Conservation (phyloP, 2,113 vertebrate genomes). For the Origma solitaria region DNA sequence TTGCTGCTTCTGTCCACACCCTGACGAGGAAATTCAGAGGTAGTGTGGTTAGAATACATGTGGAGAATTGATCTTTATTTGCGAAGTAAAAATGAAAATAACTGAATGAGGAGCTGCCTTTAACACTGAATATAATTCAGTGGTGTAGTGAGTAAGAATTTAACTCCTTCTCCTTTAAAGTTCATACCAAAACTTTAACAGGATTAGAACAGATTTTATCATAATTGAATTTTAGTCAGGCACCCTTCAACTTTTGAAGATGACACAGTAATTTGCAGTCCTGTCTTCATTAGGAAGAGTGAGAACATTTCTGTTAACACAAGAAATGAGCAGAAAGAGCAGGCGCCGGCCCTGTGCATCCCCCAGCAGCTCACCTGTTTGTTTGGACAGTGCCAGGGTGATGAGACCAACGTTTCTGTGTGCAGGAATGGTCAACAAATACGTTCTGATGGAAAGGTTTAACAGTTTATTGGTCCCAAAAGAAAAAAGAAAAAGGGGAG, state of each 20-base stretch:
- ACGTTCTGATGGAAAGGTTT: neutral
- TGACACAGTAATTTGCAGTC: neutral
- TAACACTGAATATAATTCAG: neutral
- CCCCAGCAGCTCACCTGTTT: neutral
- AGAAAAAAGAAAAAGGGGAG: neutral
- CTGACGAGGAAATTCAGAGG: neutral
- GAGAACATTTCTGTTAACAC: neutral
- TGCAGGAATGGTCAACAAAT: neutral
- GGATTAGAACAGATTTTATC: neutral
- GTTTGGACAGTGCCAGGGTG: neutral
- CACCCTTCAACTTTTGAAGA: neutral
- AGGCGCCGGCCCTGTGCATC: neutral
- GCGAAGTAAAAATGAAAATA: neutral
- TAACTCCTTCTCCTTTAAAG: neutral
- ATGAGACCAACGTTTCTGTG: accelerated
- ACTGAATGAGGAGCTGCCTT: neutral
- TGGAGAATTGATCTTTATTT: neutral
- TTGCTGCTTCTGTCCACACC: neutral
- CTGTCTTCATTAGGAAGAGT: neutral
- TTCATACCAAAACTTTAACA: neutral
- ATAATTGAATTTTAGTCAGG: neutral
- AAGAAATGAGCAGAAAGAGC: neutral
- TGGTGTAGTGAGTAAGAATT: neutral
- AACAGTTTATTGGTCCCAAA: neutral
- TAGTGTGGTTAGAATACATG: neutral